Evolutionary conservation across 2,113 vertebrate genomes (phyloP).

Genomic region (Scopus umbretta): DNA sequence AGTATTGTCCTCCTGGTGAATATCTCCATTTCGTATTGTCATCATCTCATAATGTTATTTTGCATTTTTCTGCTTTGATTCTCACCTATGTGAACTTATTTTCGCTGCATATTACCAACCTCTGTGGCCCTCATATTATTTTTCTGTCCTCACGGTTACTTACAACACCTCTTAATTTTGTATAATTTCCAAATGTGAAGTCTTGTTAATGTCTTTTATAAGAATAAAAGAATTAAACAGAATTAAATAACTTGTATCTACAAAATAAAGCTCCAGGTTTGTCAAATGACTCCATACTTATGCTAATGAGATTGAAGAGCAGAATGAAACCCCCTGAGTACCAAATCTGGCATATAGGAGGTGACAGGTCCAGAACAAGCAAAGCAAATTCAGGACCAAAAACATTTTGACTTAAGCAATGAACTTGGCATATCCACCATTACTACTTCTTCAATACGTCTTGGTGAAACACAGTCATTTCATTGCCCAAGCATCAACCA

Average conservation of each 20-base stretch:
- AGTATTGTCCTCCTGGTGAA: neutral
- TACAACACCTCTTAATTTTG: neutral
- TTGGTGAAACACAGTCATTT: neutral
- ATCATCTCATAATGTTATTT: neutral
- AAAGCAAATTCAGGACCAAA: neutral
- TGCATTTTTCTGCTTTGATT: conserved; percentile 8
- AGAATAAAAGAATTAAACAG: neutral
- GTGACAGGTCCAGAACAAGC: neutral
- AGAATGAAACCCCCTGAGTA: neutral
- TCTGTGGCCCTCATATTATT: neutral
- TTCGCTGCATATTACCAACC: neutral
- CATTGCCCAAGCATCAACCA: neutral
- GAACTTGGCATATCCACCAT: neutral
- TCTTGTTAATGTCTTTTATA: neutral
- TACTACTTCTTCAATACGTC: neutral
- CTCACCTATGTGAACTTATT: neutral
- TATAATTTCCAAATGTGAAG: neutral
- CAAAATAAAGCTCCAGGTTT: neutral
- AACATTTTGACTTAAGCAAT: neutral
- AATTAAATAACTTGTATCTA: neutral
- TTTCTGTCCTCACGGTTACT: neutral
- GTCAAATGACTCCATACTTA: neutral
- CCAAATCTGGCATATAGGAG: neutral
- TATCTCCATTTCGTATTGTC: neutral
- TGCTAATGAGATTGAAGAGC: neutral